Evolutionary conservation across 2,113 vertebrate species (phyloP).

Genomic region (Lepisosteus oculatus): DNA sequence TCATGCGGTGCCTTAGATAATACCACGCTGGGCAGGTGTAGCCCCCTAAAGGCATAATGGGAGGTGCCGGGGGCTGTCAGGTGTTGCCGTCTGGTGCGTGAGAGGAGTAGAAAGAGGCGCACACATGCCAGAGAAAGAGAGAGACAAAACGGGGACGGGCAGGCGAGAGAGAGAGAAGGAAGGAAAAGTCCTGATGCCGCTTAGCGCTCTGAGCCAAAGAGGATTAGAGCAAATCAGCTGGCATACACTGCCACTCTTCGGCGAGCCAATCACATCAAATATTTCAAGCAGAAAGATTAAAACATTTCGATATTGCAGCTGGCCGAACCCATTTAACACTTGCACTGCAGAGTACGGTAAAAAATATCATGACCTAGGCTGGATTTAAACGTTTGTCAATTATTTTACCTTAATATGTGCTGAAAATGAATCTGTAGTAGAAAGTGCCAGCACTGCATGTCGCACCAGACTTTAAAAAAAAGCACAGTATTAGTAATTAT

Average conservation of each 20-base stretch:
- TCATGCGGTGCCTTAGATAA: not conserved
- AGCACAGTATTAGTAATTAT: no score
- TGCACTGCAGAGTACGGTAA: not conserved
- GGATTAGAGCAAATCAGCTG: not conserved
- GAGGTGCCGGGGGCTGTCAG: no score
- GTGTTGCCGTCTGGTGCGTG: no score
- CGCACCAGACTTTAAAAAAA: no score
- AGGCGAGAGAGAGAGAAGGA: not conserved
- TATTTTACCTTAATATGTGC: no score
- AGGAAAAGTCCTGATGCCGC: not conserved
- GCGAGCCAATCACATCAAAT: not conserved
- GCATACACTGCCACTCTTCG: no score
- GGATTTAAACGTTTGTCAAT: no score
- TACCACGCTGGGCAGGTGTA: not conserved
- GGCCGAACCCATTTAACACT: not conserved
- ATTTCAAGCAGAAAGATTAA: not conserved
- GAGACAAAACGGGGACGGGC: not conserved
- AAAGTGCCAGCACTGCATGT: not conserved
- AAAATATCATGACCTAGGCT: not conserved
- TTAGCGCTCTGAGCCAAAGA: conserved; percentile 5
- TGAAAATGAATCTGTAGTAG: not conserved
- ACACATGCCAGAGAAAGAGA: not conserved
- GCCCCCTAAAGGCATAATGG: no score
- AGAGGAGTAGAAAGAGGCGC: conserved; percentile 4
- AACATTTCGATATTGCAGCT: not conserved